phyloP scores from a whole-genome alignment of 2,888 invertebrate genomes.

The Coleophora deauratella region DNA sequence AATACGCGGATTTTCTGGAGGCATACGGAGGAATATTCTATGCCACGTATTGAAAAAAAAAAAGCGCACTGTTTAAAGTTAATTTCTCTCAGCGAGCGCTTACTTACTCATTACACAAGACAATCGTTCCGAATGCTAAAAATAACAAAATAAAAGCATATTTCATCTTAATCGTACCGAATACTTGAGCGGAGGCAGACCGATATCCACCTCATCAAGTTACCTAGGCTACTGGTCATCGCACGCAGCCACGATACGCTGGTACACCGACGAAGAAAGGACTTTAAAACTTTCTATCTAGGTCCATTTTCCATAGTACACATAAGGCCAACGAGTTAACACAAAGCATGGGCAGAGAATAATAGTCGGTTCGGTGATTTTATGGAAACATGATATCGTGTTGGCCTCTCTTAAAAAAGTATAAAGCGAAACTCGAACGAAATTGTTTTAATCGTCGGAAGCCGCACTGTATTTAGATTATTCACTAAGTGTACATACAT shows the following conservation, averaged over 20 bases:
- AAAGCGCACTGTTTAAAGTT: too few relatives aligned
- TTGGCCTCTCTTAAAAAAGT: conserved; percentile 68
- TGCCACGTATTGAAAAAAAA: too few relatives aligned
- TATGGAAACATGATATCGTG: conserved; percentile 71
- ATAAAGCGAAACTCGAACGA: conserved; percentile 59
- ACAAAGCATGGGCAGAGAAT: conserved; percentile 44
- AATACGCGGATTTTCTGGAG: too few relatives aligned
- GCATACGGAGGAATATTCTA: too few relatives aligned
- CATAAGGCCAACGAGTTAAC: conserved; percentile 26
- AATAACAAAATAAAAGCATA: conserved; percentile 59
- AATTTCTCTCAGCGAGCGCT: too few relatives aligned
- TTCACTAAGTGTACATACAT: conserved; percentile 37
- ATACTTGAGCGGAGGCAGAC: conserved; percentile 65
- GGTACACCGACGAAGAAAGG: conserved; percentile 12
- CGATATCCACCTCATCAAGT: conserved; percentile 69
- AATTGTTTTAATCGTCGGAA: conserved; percentile 71
- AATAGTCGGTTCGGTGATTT: conserved; percentile 72
- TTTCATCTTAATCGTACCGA: conserved; percentile 67
- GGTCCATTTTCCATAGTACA: conserved; percentile 21
- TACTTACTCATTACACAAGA: neutral
- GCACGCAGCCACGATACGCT: conserved; percentile 9
- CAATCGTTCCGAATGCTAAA: conserved; percentile 35
- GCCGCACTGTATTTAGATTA: conserved; percentile 46
- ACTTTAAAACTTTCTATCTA: conserved; percentile 19
- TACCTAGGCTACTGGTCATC: conserved; percentile 74